Evolutionary conservation across 2,888 invertebrate genomes (phyloP).

Genomic region (Hirtodrosophila cameraria): DNA sequence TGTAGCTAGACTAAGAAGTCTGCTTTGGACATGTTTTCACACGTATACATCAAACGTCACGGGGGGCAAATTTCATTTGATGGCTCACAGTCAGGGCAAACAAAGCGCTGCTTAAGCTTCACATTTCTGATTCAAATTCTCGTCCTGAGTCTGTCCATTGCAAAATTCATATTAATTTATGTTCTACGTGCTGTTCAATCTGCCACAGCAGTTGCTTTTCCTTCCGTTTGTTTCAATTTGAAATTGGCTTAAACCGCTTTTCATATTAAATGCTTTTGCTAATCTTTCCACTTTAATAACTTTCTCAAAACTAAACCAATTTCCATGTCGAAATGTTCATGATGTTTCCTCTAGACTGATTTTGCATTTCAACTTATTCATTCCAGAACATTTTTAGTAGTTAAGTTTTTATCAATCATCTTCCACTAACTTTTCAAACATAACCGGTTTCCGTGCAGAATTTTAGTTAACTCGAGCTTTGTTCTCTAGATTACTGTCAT

Average conservation of each 20-base stretch:
- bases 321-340: not conserved
- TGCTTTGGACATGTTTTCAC: slow-evolving; percentile 16
- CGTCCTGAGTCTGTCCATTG: slow-evolving; percentile 23
- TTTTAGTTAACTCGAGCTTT: too few relatives aligned
- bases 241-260: too few relatives aligned
- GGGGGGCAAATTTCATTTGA: slow-evolving; percentile 43
- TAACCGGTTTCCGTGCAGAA: slow-evolving; percentile 1
- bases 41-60: slow-evolving; percentile 42
- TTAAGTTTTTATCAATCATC: not conserved
- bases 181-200: slow-evolving; percentile 40
- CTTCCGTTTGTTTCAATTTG: not conserved
- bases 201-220: not conserved
- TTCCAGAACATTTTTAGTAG: too few relatives aligned
- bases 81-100: slow-evolving; percentile 15
- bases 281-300: not conserved
- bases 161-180: slow-evolving; percentile 56
- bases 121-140: slow-evolving; percentile 20
- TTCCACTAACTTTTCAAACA: not conserved
- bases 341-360: too few relatives aligned
- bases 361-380: too few relatives aligned
- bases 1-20: too few relatives aligned
- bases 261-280: too few relatives aligned
- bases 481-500: too few relatives aligned
- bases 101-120: not conserved
- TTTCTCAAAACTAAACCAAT: not conserved